A percentile compares a stretch with the other conserved stretches of the same genome.
Conservation (phyloP, 2,113 vertebrate species). For the Phrynocephalus versicolor region DNA sequence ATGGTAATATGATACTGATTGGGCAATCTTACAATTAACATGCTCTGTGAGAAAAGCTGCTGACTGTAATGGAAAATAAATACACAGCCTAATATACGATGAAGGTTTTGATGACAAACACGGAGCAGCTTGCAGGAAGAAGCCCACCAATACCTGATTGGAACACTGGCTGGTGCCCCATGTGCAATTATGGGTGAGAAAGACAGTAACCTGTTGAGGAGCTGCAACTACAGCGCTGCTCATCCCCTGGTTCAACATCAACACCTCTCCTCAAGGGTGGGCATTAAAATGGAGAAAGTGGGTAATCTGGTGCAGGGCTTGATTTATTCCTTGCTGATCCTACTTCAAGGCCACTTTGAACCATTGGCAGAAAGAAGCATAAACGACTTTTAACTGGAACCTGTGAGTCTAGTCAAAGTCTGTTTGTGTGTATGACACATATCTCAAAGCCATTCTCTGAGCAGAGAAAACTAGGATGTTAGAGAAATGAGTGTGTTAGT, state of each 20-base stretch:
- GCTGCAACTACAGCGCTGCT: conserved; percentile 14
- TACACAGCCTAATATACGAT: background rate
- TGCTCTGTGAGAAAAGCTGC: background rate
- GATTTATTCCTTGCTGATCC: background rate
- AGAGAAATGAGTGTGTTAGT: background rate
- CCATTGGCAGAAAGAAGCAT: background rate
- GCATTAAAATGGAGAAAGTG: background rate
- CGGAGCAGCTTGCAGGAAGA: conserved; percentile 30
- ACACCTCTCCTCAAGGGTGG: conserved; percentile 44
- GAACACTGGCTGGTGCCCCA: conserved; percentile 33
- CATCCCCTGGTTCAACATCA: background rate
- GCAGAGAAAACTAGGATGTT: background rate
- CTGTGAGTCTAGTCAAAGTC: too few species aligned
- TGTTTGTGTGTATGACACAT: background rate
- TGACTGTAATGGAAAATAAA: background rate
- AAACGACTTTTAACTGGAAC: too few species aligned
- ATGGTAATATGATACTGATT: background rate
- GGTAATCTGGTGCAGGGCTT: conserved; percentile 8
- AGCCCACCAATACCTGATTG: background rate
- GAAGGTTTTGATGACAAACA: conserved; percentile 35
- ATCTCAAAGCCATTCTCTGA: background rate
- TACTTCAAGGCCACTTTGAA: background rate
- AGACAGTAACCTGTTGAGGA: background rate
- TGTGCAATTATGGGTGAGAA: background rate
- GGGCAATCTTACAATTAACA: fast-evolving